Evolutionary conservation across 2,113 vertebrate species (phyloP).

Genomic region (Hippocampus zosterae): DNA sequence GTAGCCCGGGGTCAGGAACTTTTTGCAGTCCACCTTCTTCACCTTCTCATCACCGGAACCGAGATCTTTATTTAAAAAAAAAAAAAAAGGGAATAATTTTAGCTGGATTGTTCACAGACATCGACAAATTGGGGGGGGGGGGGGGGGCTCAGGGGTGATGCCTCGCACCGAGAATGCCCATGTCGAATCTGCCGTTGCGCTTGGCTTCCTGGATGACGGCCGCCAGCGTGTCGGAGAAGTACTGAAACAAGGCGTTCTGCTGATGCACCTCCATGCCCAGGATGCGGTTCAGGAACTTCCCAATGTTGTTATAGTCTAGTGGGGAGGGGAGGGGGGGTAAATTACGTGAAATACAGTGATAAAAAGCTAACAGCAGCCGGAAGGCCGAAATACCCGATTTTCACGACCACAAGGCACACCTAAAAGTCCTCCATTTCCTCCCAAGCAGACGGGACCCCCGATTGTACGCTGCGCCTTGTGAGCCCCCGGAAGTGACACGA

Average conservation of each 20-base stretch:
- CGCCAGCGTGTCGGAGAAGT: slow-evolving; percentile 90
- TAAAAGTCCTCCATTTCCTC: too few relatives aligned
- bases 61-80: slow-evolving; percentile 72
- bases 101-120: neutral
- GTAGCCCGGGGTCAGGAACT: slow-evolving; percentile 93
- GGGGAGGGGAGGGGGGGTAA: neutral
- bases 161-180: slow-evolving; percentile 92
- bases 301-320: slow-evolving; percentile 97
- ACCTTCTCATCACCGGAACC: slow-evolving; percentile 97
- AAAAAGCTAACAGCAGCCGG: neutral
- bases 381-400: too few relatives aligned
- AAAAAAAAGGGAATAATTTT: neutral
- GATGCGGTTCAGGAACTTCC: slow-evolving; percentile 96
- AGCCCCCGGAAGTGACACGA: too few relatives aligned
- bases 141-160: too few relatives aligned
- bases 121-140: too few relatives aligned
- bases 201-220: slow-evolving; percentile 97
- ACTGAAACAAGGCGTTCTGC: slow-evolving; percentile 96
- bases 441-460: too few relatives aligned
- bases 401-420: too few relatives aligned
- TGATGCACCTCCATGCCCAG: slow-evolving; percentile 97
- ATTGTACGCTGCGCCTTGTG: too few relatives aligned
- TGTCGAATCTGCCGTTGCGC: slow-evolving; percentile 94
- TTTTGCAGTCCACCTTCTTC: slow-evolving; percentile 88
- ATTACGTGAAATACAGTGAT: neutral